Conservation (phyloP, 2,113 vertebrate genomes). For the Tretioscincus oriximinensis region DNA sequence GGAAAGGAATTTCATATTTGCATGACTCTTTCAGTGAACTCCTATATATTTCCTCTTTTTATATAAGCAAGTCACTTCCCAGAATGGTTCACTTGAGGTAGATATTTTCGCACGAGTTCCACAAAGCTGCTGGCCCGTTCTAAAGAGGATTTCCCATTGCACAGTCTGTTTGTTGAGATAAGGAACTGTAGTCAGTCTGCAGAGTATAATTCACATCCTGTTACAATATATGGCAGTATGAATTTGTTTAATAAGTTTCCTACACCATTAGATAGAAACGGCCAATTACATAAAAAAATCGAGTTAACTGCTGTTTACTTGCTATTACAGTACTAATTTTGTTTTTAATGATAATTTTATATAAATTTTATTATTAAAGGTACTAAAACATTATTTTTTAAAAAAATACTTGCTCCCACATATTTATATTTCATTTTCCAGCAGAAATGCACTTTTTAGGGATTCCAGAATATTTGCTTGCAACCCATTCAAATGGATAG, state of each 20-base stretch:
- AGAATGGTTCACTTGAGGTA: neutral
- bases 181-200: slow-evolving; percentile 13
- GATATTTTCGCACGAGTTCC: slow-evolving; percentile 1
- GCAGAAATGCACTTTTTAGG: too few species aligned
- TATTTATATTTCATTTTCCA: neutral
- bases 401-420: neutral
- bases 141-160: slow-evolving; percentile 9
- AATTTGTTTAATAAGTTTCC: neutral
- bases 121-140: neutral
- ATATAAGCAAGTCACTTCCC: slow-evolving; percentile 7
- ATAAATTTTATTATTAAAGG: too few species aligned
- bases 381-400: neutral
- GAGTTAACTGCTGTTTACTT: neutral
- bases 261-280: neutral
- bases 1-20: neutral
- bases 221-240: neutral
- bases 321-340: neutral
- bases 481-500: too few species aligned
- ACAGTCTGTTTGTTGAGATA: slow-evolving; percentile 7
- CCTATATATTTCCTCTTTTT: neutral
- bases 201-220: neutral
- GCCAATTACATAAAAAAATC: neutral
- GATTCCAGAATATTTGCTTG: too few species aligned
- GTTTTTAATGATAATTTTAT: neutral
- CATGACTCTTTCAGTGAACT: neutral